phyloP scores from a whole-genome alignment of 2,113 vertebrate species.

The Litocranius walleri region DNA sequence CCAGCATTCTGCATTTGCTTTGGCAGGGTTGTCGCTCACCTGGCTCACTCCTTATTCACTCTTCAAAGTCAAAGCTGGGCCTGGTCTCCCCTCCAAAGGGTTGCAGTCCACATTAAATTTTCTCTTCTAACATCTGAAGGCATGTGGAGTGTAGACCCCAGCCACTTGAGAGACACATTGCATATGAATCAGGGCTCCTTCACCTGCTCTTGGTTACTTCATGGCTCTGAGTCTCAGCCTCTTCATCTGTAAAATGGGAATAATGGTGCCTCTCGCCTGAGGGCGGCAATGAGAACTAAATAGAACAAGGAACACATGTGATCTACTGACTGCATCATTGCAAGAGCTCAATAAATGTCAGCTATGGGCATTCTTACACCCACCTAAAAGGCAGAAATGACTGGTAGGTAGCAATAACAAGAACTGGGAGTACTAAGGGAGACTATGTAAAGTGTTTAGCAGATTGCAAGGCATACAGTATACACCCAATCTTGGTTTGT shows the following conservation, averaged over 20 bases:
- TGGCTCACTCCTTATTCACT: background rate
- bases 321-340: background rate
- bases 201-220: background rate
- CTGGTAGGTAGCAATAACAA: background rate
- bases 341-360: background rate
- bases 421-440: background rate
- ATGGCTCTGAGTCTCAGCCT: background rate
- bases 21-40: background rate
- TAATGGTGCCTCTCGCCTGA: background rate
- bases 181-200: background rate
- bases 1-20: background rate
- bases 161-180: background rate
- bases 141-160: background rate
- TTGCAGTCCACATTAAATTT: background rate
- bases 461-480: background rate
- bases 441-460: background rate
- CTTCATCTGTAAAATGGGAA: background rate
- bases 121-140: background rate
- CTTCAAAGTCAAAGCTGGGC: background rate
- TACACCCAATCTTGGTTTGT: background rate
- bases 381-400: background rate
- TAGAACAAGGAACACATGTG: background rate
- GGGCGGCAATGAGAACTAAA: background rate
- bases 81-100: background rate
- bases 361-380: background rate